Base-by-base conservation (phyloP, 1,140 invertebrate species). In the Chelonus insularis region DNA sequence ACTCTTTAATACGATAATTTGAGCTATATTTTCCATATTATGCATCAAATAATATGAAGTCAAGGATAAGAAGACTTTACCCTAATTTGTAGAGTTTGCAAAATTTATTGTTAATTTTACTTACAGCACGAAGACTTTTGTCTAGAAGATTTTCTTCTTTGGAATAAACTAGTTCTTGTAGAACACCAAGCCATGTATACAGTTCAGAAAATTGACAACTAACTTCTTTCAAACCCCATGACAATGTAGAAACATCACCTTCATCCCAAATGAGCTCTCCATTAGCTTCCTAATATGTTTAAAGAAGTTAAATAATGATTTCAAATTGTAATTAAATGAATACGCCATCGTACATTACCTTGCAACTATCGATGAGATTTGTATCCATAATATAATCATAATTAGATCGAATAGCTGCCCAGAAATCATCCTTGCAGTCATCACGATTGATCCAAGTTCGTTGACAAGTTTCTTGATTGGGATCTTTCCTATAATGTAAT, bases 301-400 rank as follows among this genome's bases (percentile, higher is more conserved):
- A 4, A 52, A 25, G 8, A 12, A 50, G 21, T 48, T 7, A 41
- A 4, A 14, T 54, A 23, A n/a, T n/a, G n/a, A n/a, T n/a, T n/a
- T n/a, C n/a, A n/a, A n/a, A n/a, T n/a, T n/a, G n/a, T n/a, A n/a
- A n/a, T n/a, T n/a, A n/a, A n/a, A n/a, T n/a, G n/a, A n/a, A n/a
- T n/a, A n/a, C n/a, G n/a, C n/a, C n/a, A n/a, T n/a, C n/a, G n/a
- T n/a, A 16, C 4, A 4, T 72, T 79, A 89, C 90, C 79, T 87
- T 88, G 83, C 93, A 96, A 65, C 88, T 89, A 72, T 95, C 92
- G 62, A 95, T 91, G 59, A 96, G 88, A 73, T 94, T 90, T 75
- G 92, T 94, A 78, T 95, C 92, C 93, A 96, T 95, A 71, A 96
- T 91, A 77, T 93, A 96, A 76, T 95, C 89, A 80, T 96, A 95